A percentile compares a stretch with the other conserved stretches of the same genome.
phyloP scores from a whole-genome alignment of 1,140 invertebrate species.

The Lepidotrigona ventralis region DNA sequence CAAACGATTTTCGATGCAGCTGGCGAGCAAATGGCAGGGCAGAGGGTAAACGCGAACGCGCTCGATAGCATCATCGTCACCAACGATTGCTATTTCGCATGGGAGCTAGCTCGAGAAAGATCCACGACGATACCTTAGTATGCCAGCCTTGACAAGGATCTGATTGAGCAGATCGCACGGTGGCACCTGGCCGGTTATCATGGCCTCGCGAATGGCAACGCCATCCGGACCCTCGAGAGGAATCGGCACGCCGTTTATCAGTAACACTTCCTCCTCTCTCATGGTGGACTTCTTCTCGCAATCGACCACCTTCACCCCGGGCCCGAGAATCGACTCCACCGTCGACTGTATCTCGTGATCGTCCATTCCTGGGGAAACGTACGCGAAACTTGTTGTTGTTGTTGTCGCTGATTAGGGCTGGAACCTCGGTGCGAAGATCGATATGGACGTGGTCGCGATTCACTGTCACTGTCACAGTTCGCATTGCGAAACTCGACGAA shows the following conservation, averaged over 20 bases:
- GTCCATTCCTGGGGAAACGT: slow-evolving; percentile 81
- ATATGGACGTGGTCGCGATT: slow-evolving; percentile 25
- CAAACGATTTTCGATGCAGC: background rate
- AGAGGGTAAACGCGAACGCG: background rate
- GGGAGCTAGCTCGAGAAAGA: slow-evolving; percentile 11
- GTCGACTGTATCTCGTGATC: slow-evolving; percentile 88
- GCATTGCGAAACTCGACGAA: background rate
- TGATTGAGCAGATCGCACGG: slow-evolving; percentile 87
- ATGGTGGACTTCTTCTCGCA: slow-evolving; percentile 88
- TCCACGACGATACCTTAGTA: slow-evolving; percentile 79
- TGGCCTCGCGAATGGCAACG: slow-evolving; percentile 85
- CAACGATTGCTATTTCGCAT: background rate
- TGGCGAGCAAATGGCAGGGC: background rate
- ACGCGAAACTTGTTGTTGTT: slow-evolving; percentile 18
- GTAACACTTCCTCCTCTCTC: slow-evolving; percentile 86
- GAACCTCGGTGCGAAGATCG: slow-evolving; percentile 65
- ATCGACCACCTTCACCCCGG: slow-evolving; percentile 87
- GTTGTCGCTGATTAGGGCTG: slow-evolving; percentile 3
- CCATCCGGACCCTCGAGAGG: slow-evolving; percentile 86
- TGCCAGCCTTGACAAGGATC: slow-evolving; percentile 85
- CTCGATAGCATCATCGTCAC: background rate
- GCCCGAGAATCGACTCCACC: slow-evolving; percentile 88
- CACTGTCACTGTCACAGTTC: background rate
- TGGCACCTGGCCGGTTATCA: slow-evolving; percentile 86
- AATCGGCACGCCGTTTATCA: slow-evolving; percentile 88